Evolutionary conservation across 1,140 invertebrate species (phyloP).

Genomic region (Mactra quadrangularis): DNA sequence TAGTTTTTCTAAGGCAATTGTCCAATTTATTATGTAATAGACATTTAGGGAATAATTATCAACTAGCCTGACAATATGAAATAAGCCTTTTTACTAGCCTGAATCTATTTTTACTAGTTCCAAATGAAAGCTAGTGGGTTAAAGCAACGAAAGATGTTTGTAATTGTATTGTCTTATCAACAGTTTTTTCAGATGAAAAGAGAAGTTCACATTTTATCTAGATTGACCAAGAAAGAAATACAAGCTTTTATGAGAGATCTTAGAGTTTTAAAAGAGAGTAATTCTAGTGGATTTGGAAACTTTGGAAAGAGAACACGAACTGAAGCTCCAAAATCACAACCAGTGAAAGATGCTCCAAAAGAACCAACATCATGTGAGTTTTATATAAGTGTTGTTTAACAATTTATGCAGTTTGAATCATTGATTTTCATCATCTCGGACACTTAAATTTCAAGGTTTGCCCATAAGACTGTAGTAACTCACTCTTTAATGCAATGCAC

Average conservation of each 20-base stretch:
- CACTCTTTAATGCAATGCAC: too few species aligned
- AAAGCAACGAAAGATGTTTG: not conserved
- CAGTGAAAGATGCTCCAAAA: slow-evolving; percentile 13
- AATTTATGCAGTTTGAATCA: too few species aligned
- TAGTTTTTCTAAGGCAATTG: not conserved
- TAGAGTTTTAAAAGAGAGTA: slow-evolving; percentile 78
- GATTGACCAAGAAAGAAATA: slow-evolving; percentile 53
- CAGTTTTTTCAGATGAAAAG: slow-evolving; percentile 62
- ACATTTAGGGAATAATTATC: not conserved
- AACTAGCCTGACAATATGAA: too few species aligned
- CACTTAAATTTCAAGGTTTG: too few species aligned
- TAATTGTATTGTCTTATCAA: not conserved
- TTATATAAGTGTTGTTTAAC: too few species aligned
- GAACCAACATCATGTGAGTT: too few species aligned
- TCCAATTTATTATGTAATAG: not conserved
- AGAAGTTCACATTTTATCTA: slow-evolving; percentile 62
- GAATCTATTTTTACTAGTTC: too few species aligned
- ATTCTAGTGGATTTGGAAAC: slow-evolving; percentile 95
- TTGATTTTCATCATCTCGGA: too few species aligned
- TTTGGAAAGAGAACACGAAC: slow-evolving; percentile 88
- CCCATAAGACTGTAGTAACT: too few species aligned
- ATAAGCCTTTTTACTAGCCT: too few species aligned
- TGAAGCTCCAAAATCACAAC: slow-evolving; percentile 50
- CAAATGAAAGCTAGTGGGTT: not conserved
- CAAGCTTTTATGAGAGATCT: slow-evolving; percentile 65